Percentiles rank a stretch among this genome's conserved stretches.
These are phyloP conservation scores for Phytoseiulus persimilis DNA, from an alignment of 2,888 invertebrate species.

Conservation along the genomic window DNA sequence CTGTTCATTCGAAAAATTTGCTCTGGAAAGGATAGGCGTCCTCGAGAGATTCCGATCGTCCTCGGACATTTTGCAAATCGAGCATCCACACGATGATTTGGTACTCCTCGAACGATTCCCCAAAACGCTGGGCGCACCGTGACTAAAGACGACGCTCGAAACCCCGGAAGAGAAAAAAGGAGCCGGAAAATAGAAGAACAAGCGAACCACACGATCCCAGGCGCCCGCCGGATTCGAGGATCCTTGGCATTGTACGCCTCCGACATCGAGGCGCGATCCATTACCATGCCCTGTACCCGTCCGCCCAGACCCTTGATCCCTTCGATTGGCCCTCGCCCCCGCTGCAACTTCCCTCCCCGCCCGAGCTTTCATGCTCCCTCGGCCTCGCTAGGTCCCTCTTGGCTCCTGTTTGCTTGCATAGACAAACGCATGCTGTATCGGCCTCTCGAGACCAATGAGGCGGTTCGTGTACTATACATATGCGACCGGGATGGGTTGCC, in stretches of 20 bases:
- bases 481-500: neutral
- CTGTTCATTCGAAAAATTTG: no score
- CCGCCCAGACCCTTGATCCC: neutral
- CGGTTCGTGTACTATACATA: neutral
- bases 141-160: no score
- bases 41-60: no score
- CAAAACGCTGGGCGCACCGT: no score
- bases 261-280: neutral
- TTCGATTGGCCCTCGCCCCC: neutral
- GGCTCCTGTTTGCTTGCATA: neutral
- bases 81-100: no score
- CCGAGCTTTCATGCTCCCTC: neutral
- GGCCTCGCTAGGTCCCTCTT: neutral
- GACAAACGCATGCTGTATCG: constrained; percentile 38
- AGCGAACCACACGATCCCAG: neutral
- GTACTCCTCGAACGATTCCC: no score
- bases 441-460: constrained; percentile 35
- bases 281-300: neutral
- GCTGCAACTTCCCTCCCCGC: no score
- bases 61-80: no score
- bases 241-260: neutral
- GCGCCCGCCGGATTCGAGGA: neutral
- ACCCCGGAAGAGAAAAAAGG: no score
- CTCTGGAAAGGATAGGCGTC: no score
- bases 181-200: no score